Evolutionary conservation across 2,888 invertebrate species (phyloP), one percentile per base, ranked within the genome.

Genomic region (Dicycla oo): DNA sequence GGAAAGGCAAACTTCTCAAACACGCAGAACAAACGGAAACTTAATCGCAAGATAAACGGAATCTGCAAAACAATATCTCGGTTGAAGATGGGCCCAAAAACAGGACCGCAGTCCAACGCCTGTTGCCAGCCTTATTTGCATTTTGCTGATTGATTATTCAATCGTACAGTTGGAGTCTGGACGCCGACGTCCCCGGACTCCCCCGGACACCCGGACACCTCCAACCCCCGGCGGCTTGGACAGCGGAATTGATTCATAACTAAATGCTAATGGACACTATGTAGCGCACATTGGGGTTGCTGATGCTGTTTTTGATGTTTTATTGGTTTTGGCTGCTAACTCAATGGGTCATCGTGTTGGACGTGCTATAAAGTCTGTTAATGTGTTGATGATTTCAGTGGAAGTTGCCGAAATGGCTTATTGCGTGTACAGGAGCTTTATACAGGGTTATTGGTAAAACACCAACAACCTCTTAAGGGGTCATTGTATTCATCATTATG

Each of bases 101-200:
- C 89, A 89, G 86, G 87, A 66, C 67, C 85, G 81, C 84, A 82
- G 80, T 85, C 78, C 84, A 75, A 83, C 89, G 93, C 93, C 94
- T 93, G 94, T 94, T 94, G 94, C 93, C 92, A 89, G 81, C 79
- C 85, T 87, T 90, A 95, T 95, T 95, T 94, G 93, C 94, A 95
- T 95, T 90, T 89, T 88, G 87, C 92, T 93, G 93, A 95, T 95
- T 95, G 95, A 95, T 95, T 95, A 95, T 95, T 94, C 95, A 94
- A 93, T 94, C 89, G 92, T 91, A 90, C 92, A 86, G 89, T 88
- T 88, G 87, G 91, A 89, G 88, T 88, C 58, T 65, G 87, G 85
- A 86, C 78, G 73, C 84, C 79, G 75, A 49, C 82, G 75, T 78
- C 74, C 80, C 60, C 64, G 56, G 58, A 66, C 62, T 62, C 76